Percentiles rank a stretch among this genome's conserved stretches.
Evolutionary conservation across 2,113 vertebrate genomes (phyloP).

Genomic region (Apodemus sylvaticus): DNA sequence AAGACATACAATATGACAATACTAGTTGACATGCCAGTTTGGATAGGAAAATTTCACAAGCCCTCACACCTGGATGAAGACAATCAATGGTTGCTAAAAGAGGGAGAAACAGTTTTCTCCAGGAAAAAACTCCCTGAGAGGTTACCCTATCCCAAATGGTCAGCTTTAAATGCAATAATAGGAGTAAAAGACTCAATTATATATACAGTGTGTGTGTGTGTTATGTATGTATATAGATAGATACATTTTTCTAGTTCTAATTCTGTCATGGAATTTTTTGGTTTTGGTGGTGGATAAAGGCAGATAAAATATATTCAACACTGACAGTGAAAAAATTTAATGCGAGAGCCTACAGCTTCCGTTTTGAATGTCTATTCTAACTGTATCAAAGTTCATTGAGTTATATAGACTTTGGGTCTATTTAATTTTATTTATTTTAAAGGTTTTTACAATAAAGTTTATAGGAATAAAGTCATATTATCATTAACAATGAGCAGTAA

Average conservation of each 20-base stretch:
- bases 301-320: neutral
- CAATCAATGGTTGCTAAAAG: neutral
- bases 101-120: neutral
- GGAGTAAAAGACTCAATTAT: neutral
- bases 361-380: neutral
- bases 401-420: neutral
- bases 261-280: neutral
- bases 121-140: neutral
- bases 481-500: neutral
- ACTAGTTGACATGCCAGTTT: neutral
- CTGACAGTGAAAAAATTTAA: neutral
- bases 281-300: neutral
- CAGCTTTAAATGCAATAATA: neutral
- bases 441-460: neutral
- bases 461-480: neutral
- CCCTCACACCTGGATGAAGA: neutral
- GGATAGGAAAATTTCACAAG: neutral
- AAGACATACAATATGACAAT: neutral
- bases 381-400: neutral
- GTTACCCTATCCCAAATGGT: neutral
- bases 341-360: neutral
- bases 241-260: neutral
- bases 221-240: too few species aligned
- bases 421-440: neutral
- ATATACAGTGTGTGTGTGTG: neutral